Percentiles rank a stretch among this genome's conserved stretches.
Evolutionary conservation across 2,113 vertebrate genomes (phyloP).

Genomic region (Dicerorhinus sumatrensis): DNA sequence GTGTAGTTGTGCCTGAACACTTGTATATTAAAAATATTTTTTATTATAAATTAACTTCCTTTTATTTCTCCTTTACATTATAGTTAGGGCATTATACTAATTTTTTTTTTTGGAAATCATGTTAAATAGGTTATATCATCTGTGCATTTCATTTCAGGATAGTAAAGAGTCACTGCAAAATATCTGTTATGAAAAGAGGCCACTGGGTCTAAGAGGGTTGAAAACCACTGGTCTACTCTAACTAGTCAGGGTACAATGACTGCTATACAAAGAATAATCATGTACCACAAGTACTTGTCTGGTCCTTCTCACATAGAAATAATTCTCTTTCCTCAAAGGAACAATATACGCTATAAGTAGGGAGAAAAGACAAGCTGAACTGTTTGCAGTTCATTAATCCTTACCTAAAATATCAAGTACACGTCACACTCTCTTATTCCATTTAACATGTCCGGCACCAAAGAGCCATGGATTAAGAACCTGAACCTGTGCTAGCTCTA

Average conservation of each 20-base stretch:
- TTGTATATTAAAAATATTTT: constrained; percentile 42
- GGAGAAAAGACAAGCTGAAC: constrained; percentile 23
- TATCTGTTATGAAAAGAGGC: constrained; percentile 40
- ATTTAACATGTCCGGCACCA: constrained; percentile 36
- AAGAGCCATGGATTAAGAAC: constrained; percentile 36
- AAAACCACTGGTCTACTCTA: not conserved
- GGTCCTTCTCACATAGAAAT: constrained; percentile 23
- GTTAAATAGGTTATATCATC: not conserved
- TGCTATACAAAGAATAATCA: constrained; percentile 49
- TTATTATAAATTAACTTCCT: not conserved
- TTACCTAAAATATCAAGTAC: constrained; percentile 47
- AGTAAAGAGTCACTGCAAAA: constrained; percentile 22
- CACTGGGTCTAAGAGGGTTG: not conserved
- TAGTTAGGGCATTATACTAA: not conserved
- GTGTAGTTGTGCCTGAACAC: not conserved
- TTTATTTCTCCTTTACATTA: constrained; percentile 1
- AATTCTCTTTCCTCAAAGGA: constrained; percentile 64
- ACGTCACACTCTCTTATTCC: constrained; percentile 14
- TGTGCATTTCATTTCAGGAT: constrained; percentile 43
- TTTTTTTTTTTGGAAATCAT: constrained; percentile 8
- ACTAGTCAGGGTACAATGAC: not conserved
- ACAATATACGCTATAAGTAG: not conserved
- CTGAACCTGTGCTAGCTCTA: constrained; percentile 8
- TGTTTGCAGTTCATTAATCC: constrained; percentile 37
- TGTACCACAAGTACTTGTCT: constrained; percentile 25